Percentiles rank a stretch among this genome's conserved stretches.
Conservation (phyloP, 2,113 vertebrate genomes). For the Cricetomys ansorgei region DNA sequence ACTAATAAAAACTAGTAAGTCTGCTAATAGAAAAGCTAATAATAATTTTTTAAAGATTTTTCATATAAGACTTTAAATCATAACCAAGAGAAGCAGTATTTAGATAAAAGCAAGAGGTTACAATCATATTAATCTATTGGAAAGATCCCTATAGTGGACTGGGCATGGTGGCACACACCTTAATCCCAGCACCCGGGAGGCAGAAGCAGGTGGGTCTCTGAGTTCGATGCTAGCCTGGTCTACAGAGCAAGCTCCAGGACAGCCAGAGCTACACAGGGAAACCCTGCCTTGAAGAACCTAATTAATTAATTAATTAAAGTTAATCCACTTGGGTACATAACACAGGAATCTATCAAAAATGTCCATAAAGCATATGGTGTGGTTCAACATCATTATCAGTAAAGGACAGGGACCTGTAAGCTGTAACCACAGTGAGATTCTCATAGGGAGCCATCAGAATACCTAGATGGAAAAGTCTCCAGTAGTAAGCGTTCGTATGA, state of each 20-base stretch:
- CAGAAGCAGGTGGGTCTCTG: background rate
- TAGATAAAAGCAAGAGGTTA: background rate
- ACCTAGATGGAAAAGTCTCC: background rate
- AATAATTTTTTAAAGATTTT: too few species aligned
- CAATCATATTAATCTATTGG: background rate
- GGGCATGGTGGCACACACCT: background rate
- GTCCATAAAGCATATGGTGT: background rate
- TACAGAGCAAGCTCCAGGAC: background rate
- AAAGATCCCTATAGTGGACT: background rate
- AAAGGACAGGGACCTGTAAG: background rate
- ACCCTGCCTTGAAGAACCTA: background rate
- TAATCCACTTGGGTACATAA: background rate
- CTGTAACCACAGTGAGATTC: constrained; percentile 20
- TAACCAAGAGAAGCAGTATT: background rate
- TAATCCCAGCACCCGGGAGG: background rate
- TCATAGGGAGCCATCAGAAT: background rate
- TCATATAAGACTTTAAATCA: constrained; percentile 17
- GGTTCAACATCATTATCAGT: background rate
- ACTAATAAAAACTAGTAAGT: too few species aligned
- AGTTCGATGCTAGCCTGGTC: background rate
- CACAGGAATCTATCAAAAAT: constrained; percentile 34
- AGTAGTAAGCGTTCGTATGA: background rate
- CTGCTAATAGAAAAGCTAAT: too few species aligned
- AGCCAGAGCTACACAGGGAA: background rate
- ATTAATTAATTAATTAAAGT: background rate